phyloP scores from a whole-genome alignment of 2,888 invertebrate species.

The Actias luna region DNA sequence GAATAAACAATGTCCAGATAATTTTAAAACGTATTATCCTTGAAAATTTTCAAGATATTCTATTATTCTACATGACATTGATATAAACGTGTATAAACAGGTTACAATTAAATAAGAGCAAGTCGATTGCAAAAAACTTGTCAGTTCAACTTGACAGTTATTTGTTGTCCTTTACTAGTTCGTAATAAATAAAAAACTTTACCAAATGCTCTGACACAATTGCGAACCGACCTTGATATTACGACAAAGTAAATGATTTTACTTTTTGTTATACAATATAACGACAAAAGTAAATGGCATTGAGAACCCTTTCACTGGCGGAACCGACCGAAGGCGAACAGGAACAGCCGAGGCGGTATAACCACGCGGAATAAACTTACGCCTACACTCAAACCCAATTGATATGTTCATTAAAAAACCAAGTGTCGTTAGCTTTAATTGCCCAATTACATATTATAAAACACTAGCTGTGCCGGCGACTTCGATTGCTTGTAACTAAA shows the following conservation, averaged over 20 bases:
- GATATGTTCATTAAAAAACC: not conserved
- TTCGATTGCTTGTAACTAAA: too few species aligned
- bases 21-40: too few species aligned
- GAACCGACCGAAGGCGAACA: constrained; percentile 52
- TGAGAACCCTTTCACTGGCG: constrained; percentile 61
- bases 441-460: not conserved
- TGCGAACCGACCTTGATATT: constrained; percentile 28
- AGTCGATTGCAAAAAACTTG: not conserved
- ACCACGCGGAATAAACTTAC: constrained; percentile 22
- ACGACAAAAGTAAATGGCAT: constrained; percentile 41
- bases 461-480: too few species aligned
- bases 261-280: constrained; percentile 30
- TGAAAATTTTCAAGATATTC: too few species aligned
- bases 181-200: not conserved
- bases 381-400: constrained; percentile 18
- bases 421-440: not conserved
- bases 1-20: too few species aligned
- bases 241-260: constrained; percentile 22
- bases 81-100: too few species aligned
- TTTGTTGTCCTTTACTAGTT: not conserved
- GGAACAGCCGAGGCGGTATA: constrained; percentile 39
- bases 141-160: not conserved
- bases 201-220: not conserved
- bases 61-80: too few species aligned
- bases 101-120: too few species aligned